A percentile compares a stretch with the other conserved stretches of the same genome.
Evolutionary conservation across 2,113 vertebrate species (phyloP).

Genomic region (Ctenomys sociabilis): DNA sequence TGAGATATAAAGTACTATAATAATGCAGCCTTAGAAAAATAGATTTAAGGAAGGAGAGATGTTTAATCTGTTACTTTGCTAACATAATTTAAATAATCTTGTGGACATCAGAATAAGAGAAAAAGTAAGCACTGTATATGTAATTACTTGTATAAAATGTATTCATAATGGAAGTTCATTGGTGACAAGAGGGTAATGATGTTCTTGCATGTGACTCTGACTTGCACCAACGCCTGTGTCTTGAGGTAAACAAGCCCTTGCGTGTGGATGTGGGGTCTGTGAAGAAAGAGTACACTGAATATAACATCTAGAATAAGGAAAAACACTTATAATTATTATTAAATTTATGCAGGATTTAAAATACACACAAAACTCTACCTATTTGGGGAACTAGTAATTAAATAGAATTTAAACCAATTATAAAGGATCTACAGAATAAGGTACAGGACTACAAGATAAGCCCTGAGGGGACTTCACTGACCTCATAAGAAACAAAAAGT

Average conservation of each 20-base stretch:
- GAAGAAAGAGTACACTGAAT: background rate
- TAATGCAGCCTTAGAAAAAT: conserved; percentile 1
- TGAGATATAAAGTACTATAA: background rate
- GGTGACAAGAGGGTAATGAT: background rate
- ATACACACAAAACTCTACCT: background rate
- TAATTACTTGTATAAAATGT: background rate
- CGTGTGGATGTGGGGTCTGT: background rate
- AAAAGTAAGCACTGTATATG: background rate
- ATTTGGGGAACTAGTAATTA: background rate
- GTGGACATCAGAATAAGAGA: background rate
- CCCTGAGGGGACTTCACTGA: no score
- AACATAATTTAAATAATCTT: background rate
- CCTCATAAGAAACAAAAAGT: no score
- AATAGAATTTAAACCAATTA: background rate
- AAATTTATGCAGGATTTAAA: background rate
- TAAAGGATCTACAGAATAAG: no score
- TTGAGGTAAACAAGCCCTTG: background rate
- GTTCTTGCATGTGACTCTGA: background rate
- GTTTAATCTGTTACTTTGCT: conserved; percentile 14
- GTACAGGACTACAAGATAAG: no score
- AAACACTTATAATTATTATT: background rate
- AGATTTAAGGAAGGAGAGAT: background rate
- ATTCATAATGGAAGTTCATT: background rate
- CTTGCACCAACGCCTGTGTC: background rate
- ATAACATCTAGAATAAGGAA: background rate